These are phyloP conservation scores for Fulica atra DNA, from an alignment of 2,113 vertebrate genomes.

Conservation along the genomic window DNA sequence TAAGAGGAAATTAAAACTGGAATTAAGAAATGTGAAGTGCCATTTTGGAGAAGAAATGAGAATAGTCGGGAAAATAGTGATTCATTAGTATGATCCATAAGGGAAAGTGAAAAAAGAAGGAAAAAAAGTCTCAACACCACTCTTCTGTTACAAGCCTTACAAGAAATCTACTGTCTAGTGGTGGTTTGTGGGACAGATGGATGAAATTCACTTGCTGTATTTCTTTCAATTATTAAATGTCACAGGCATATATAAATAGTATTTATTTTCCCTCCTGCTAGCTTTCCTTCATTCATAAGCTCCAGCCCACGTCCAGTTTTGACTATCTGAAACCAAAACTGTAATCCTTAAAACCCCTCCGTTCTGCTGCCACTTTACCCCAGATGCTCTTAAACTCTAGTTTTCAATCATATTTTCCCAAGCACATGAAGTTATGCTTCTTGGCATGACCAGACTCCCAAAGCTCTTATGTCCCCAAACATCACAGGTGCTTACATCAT, in stretches of 20 bases:
- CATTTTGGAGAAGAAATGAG: neutral
- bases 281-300: constrained; percentile 28
- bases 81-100: neutral
- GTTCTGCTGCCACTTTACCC: neutral
- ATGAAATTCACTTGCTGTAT: neutral
- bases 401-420: neutral
- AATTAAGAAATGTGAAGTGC: constrained; percentile 16
- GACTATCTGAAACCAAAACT: constrained; percentile 3
- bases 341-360: neutral
- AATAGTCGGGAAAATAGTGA: neutral
- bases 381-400: neutral
- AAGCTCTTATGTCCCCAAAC: neutral
- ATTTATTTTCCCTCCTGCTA: constrained; percentile 11
- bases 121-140: neutral
- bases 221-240: constrained; percentile 41
- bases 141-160: neutral
- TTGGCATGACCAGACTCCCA: neutral
- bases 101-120: neutral
- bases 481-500: too few species aligned
- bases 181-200: constrained; percentile 34
- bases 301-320: neutral
- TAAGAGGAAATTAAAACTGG: constrained; percentile 23
- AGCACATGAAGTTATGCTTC: neutral
- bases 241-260: constrained; percentile 32
- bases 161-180: neutral